A percentile compares a stretch with the other conserved stretches of the same genome.
Conservation (phyloP, 2,888 invertebrate genomes). For the Pycnomerus fuliginosus region DNA sequence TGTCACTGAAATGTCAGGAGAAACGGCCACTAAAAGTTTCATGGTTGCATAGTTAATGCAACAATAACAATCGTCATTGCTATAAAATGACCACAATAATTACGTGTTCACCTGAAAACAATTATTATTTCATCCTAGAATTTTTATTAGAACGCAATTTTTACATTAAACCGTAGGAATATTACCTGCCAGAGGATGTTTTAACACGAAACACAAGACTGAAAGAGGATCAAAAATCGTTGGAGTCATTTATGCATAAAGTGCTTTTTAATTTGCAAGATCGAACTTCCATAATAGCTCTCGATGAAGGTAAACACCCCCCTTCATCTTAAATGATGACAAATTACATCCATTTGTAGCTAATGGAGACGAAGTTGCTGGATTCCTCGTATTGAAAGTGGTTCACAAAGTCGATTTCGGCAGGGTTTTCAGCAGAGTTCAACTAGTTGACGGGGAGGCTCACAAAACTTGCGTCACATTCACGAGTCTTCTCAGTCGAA, state of each 20-base stretch:
- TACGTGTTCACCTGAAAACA: neutral
- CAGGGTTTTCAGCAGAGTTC: slow-evolving; percentile 43
- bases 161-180: slow-evolving; percentile 35
- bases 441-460: slow-evolving; percentile 43
- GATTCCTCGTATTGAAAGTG: slow-evolving; percentile 42
- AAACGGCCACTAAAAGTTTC: too few relatives aligned
- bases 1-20: too few relatives aligned
- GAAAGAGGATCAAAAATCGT: slow-evolving; percentile 40
- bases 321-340: neutral
- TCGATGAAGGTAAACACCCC: slow-evolving; percentile 36
- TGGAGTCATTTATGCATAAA: slow-evolving; percentile 38
- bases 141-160: slow-evolving; percentile 11
- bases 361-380: slow-evolving; percentile 34
- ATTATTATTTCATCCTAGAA: neutral
- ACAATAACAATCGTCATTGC: too few relatives aligned
- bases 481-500: slow-evolving; percentile 40
- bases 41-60: too few relatives aligned
- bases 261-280: slow-evolving; percentile 42
- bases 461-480: slow-evolving; percentile 41
- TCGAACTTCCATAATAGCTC: slow-evolving; percentile 42
- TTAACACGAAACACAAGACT: slow-evolving; percentile 44
- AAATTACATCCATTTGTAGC: slow-evolving; percentile 3
- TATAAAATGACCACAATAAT: too few relatives aligned
- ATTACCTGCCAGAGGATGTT: slow-evolving; percentile 41
- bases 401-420: slow-evolving; percentile 43